Percentiles rank a stretch among this genome's conserved stretches.
Conservation (phyloP, 2,797 vertebrate species). For the Alcedo atthis region DNA sequence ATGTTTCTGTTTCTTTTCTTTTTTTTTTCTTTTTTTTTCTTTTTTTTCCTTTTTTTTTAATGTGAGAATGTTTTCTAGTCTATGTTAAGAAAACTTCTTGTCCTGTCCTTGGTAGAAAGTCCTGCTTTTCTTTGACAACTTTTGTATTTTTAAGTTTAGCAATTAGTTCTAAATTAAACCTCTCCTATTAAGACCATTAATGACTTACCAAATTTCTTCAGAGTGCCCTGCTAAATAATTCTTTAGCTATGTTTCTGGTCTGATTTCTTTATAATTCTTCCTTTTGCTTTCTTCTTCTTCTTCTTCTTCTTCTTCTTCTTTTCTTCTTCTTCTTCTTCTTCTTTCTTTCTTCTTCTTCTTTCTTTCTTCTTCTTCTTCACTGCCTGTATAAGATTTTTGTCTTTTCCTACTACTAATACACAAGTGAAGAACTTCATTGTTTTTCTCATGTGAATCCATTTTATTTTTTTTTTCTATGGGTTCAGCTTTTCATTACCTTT, state of each 20-base stretch:
- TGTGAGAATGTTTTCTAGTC: not conserved
- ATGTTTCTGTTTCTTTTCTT: not conserved
- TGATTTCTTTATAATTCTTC: not conserved
- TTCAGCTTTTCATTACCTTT: not conserved
- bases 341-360: not conserved
- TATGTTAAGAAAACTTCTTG: not conserved
- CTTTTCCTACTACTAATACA: not conserved
- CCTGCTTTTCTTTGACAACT: not conserved
- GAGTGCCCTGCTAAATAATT: not conserved
- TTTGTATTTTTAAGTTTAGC: not conserved
- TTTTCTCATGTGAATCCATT: not conserved
- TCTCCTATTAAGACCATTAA: not conserved
- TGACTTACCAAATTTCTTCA: not conserved
- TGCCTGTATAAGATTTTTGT: not conserved
- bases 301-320: not conserved
- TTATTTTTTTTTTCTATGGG: not conserved
- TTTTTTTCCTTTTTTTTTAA: not conserved
- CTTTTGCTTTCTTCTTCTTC: not conserved
- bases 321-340: not conserved
- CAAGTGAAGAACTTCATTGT: not conserved
- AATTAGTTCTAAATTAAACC: not conserved
- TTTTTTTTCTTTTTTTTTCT: no score
- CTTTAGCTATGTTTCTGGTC: not conserved
- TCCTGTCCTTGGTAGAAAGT: not conserved
- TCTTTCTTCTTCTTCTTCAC: no score